These are phyloP conservation scores for Trematocara stigmaticum DNA, from an alignment of 2,113 vertebrate species.

Conservation along the genomic window DNA sequence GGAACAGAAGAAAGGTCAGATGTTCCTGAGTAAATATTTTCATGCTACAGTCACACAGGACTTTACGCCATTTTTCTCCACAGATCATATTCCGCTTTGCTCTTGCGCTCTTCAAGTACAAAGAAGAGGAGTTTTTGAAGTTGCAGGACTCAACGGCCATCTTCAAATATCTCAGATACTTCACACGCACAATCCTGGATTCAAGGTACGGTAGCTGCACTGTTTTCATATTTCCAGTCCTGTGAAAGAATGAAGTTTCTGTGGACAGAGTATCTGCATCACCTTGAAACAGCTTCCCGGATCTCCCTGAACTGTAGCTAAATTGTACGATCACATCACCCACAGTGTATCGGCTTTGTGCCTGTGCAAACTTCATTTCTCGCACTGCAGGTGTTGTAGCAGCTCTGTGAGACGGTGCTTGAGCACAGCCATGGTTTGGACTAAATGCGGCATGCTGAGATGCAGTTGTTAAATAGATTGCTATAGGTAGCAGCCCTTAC, in stretches of 20 bases:
- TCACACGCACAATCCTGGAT: conserved; percentile 89
- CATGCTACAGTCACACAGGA: neutral
- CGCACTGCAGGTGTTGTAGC: neutral
- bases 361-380: neutral
- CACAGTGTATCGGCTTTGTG: neutral
- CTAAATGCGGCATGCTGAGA: neutral
- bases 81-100: conserved; percentile 97
- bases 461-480: neutral
- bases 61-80: neutral
- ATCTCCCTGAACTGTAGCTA: neutral
- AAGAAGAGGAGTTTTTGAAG: conserved; percentile 94
- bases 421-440: neutral
- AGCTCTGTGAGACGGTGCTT: neutral
- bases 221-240: neutral
- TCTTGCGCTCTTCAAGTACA: conserved; percentile 92
- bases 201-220: conserved; percentile 75
- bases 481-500: neutral
- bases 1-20: neutral
- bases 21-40: fast-evolving
- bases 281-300: neutral
- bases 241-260: neutral
- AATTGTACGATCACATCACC: neutral
- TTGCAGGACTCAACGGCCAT: conserved; percentile 87
- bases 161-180: conserved; percentile 93
- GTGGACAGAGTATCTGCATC: neutral